Evolutionary conservation across 2,113 vertebrate genomes (phyloP), one percentile per base, ranked within the genome.

Genomic region (Nothocercus julius): DNA sequence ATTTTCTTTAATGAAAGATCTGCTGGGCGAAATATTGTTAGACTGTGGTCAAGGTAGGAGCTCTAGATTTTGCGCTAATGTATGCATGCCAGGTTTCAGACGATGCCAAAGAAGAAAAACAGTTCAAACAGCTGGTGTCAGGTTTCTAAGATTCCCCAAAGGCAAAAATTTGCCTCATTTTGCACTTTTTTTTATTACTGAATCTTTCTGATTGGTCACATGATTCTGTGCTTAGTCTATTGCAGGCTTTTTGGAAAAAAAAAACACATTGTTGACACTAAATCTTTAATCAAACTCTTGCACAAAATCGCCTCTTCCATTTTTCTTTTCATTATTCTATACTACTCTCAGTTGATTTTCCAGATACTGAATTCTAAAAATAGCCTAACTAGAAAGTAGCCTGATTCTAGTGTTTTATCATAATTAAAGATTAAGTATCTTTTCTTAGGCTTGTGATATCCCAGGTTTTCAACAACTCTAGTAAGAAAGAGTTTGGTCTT

Each of bases 31-130:
- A 90, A 61, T 87, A 63, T 45, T 84, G 32, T 86, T 88, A 81
- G 24, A 34, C 19, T 62, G 16, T 1, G 10, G 42, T 53, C 54
- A 81, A 13, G 16, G 40, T 59, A 81, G 59, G 64, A 80, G 62
- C 87, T 95, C 54, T 70, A 54, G 82, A 67, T 38, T 83, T 93
- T 91, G 92, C 34, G 30, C 72, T 92, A 88, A 84, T 86, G 34
- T 83, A 83, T 93, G 20, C 45, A 34, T 70, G 76, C 88, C 77
- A 93, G 62, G 51, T 81, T 88, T 34, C 47, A 90, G 28, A 66
- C 84, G 85, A 94, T 94, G 45, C 58, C 79, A 42, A 78, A 86
- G 34, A 63, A 95, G 92, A 93, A 94, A 94, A 56, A n/a, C 54
- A 88, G n/a, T 90, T 63, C 82, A 93, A 96, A 78, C 56, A 84